A percentile compares a stretch with the other conserved stretches of the same genome.
Evolutionary conservation across 2,113 vertebrate species (phyloP).

Genomic region (Epinephelus fuscoguttatus): DNA sequence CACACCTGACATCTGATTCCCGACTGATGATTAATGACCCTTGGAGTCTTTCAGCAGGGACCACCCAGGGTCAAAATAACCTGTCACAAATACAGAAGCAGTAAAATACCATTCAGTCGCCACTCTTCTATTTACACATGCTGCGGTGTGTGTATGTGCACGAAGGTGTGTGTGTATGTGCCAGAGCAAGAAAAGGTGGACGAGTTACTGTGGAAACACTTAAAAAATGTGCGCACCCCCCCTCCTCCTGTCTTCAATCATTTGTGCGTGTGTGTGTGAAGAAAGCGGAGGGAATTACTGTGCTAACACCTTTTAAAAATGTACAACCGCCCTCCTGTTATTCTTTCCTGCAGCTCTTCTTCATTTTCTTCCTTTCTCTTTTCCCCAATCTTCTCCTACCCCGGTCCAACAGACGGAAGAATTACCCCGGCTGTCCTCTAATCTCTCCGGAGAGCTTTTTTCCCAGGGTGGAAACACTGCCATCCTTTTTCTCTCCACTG

Average conservation of each 20-base stretch:
- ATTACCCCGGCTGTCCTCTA: conserved; percentile 64
- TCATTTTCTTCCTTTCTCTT: background rate
- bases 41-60: conserved; percentile 61
- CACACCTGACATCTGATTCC: conserved; percentile 72
- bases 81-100: conserved; percentile 69
- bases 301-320: conserved; percentile 36
- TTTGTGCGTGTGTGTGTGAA: conserved; percentile 20
- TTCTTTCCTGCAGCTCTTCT: conserved; percentile 33
- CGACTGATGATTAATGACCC: conserved; percentile 68
- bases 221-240: conserved; percentile 23
- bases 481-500: conserved; percentile 66
- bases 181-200: conserved; percentile 29
- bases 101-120: conserved; percentile 65
- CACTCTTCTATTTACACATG: conserved; percentile 62
- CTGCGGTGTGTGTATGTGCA: background rate
- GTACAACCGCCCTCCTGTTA: conserved; percentile 24
- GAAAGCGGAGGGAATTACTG: conserved; percentile 19
- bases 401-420: conserved; percentile 59
- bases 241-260: conserved; percentile 24
- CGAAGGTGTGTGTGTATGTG: conserved; percentile 20
- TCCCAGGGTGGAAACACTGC: conserved; percentile 76
- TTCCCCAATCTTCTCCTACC: conserved; percentile 27
- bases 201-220: conserved; percentile 42
- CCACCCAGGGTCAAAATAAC: conserved; percentile 73
- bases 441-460: conserved; percentile 68